Evolutionary conservation across 2,888 invertebrate genomes (phyloP), one percentile per base, ranked within the genome.

Genomic region (Microctonus brassicae): DNA sequence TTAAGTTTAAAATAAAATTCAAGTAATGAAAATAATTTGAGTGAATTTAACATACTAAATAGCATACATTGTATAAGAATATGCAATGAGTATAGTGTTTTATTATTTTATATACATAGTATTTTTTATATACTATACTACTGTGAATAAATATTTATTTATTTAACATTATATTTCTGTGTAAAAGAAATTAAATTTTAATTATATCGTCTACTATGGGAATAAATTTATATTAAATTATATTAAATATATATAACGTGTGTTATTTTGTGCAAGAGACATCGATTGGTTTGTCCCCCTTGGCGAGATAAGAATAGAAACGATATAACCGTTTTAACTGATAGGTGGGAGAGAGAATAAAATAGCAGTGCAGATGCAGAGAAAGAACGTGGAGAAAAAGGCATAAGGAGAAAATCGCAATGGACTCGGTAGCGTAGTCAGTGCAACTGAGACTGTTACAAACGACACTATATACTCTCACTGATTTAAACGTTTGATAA

Each of bases 231-330:
- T n/a, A n/a, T n/a, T n/a, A n/a, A n/a, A n/a, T n/a, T n/a, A n/a
- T n/a, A n/a, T n/a, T n/a, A n/a, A n/a, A n/a, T n/a, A n/a, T n/a
- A n/a, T n/a, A n/a, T n/a, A n/a, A 17, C 17, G 17, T n/a, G 6
- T 47, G 69, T 70, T 47, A 58, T 24, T 64, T 55, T 47, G 52
- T 58, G 47, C 26, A 33, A 29, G 60, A 66, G 53, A 70, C 65
- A 70, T 70, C 65, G 70, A 70, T 70, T 36, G 60, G 24, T 26
- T 33, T 65, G 65, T 70, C 65, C 65, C 66, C 70, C 58, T 52
- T 61, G 70, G 65, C 60, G 52, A 70, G 66, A 70, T 70, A 70
- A 70, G 65, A 70, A 66, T 70, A 70, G 70, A 70, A 66, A 53
- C 39, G 61, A 53, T 70, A 70, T 60, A 65, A 65, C n/a, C 29